Base-by-base conservation (phyloP, 2,888 invertebrate genomes). In the Furcula furcula region DNA sequence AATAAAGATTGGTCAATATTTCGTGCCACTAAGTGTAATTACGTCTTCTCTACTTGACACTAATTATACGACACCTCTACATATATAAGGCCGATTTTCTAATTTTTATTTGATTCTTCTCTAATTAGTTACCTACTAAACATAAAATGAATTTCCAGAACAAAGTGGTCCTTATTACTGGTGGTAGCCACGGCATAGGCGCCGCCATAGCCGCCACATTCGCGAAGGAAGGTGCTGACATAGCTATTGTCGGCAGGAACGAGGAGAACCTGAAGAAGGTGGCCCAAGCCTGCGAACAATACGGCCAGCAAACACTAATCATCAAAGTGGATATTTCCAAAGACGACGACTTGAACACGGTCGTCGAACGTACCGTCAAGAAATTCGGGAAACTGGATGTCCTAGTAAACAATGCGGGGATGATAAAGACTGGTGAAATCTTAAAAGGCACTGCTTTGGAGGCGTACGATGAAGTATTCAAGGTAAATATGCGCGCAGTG, bases 161-260 rank as follows among this genome's bases (percentile, higher is more conserved):
- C 19, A 71, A 69, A 61, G 61, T 69, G 0, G 67, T 64, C 2
- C 30, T 71, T 1, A 47, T 73, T 1, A 72, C 69, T 0, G 70
- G 73, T 0, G 53, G 59, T 0, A 65, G 72, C 20, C 62, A 68
- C 1, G 72, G 71, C 0, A 70, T 72, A 2, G 72, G 73, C 2
- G 62, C 66, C 1, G 54, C 56, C 3, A 48, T 55, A 0, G 70
- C 65, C 1, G 42, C 47, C 9, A 20, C 42, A n/a, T 72, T 73
- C 13, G 56, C 65, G 5, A 49, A 56, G 29, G 48, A 55, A 37
- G 47, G 52, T 18, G 59, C 62, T 4, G 10, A 40, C 4, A 44
- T 57, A 0, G 43, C 31, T 4, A 36, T 62, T 1, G 46, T 57
- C 0, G 61, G 40, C 3, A 39, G 42, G 11, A 55, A 55, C 15